Evolutionary conservation across 1,140 invertebrate genomes (phyloP), one percentile per base, ranked within the genome.

Genomic region (Thaumatotibia leucotreta): DNA sequence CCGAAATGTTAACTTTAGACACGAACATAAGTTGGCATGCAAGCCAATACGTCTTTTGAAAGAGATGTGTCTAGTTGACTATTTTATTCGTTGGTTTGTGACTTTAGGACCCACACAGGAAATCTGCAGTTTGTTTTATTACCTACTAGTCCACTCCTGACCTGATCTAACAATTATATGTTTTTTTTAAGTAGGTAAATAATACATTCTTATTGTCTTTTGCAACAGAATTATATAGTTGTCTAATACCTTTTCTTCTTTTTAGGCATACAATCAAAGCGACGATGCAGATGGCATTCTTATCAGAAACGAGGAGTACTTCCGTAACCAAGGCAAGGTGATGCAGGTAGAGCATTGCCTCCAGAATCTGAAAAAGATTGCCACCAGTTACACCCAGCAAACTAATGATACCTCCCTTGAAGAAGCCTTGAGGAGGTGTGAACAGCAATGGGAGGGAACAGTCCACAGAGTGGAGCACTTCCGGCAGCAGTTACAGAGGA

Each of bases 241-340:
- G 14, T 39, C 11, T 39, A 45, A 45, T 8, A 45, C 17, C 8
- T 17, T 5, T 14, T 45, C 20, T 17, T 20, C 61, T 50, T 67
- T 63, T 2, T 66, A 91, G 79, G 94, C 96, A 0, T 94, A 98
- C 35, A 96, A 95, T 74, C 95, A 95, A 75, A 96, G 97, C 78
- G 96, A 97, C 76, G 95, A 97, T 82, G 93, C 97, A 0, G 95
- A 95, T 66, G 92, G 92, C 4, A 95, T 98, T 67, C 91, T 97
- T 4, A 92, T 93, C 32, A 93, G 95, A 66, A 97, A 98, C 83
- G 94, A 94, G 68, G 93, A 95, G 62, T 96, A 95, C 79, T 96
- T 97, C 82, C 89, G 94, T 0, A 93, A 95, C 70, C 92, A 94
- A 70, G 94, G 93, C 61, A 93, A 94, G 8, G 86, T 96, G 10